Evolutionary conservation across 1,140 invertebrate genomes (phyloP).

Genomic region (Lutraria rhynchaena): DNA sequence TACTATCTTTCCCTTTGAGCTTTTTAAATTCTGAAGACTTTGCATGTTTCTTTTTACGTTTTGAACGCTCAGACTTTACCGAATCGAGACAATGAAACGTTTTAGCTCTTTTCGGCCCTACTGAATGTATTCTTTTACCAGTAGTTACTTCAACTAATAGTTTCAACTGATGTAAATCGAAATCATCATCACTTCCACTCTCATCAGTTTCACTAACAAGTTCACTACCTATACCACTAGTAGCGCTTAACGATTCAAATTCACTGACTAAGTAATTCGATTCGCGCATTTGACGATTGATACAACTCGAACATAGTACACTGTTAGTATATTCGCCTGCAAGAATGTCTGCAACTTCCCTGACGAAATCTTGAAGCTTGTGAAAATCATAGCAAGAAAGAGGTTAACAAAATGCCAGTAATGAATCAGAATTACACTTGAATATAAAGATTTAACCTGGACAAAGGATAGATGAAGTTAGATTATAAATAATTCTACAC

Average conservation of each 20-base stretch:
- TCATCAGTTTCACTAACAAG: slow-evolving; percentile 17
- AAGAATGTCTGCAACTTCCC: slow-evolving; percentile 38
- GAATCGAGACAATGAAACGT: slow-evolving; percentile 2
- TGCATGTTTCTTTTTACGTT: slow-evolving; percentile 12
- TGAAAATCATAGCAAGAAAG: background rate
- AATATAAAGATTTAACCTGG: too few relatives aligned
- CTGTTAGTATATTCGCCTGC: slow-evolving; percentile 20
- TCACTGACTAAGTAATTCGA: background rate
- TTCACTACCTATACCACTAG: slow-evolving; percentile 38
- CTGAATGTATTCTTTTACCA: slow-evolving; percentile 37
- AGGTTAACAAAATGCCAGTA: too few relatives aligned
- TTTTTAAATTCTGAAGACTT: slow-evolving; percentile 1
- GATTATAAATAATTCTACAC: too few relatives aligned
- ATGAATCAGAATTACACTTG: too few relatives aligned
- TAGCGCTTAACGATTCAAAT: slow-evolving; percentile 30
- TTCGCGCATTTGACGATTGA: slow-evolving; percentile 7
- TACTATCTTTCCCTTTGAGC: slow-evolving; percentile 19
- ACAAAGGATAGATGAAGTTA: too few relatives aligned
- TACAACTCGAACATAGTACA: slow-evolving; percentile 39
- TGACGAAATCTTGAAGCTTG: slow-evolving; percentile 34
- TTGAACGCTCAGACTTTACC: background rate
- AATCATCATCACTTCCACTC: slow-evolving; percentile 1
- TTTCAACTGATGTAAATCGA: slow-evolving; percentile 45
- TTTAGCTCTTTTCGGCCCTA: slow-evolving; percentile 4
- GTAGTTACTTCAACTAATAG: slow-evolving; percentile 46